These are phyloP conservation scores for Ageneiosus marmoratus DNA, from an alignment of 2,113 vertebrate genomes.

Conservation along the genomic window DNA sequence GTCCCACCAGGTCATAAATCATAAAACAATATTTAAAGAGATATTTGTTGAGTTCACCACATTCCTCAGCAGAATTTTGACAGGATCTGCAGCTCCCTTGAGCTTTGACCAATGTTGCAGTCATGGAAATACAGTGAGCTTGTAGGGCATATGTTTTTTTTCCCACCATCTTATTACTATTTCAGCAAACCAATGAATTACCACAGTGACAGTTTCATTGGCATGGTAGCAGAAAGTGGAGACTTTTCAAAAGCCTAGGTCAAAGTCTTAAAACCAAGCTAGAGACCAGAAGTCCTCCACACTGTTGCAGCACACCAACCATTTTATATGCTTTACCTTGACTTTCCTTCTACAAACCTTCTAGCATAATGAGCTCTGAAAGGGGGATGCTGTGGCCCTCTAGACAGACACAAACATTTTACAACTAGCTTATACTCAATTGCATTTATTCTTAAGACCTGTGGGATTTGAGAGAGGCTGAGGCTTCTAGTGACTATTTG, in stretches of 20 bases:
- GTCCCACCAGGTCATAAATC: conserved; percentile 21
- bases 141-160: not conserved
- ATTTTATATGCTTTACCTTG: conserved; percentile 61
- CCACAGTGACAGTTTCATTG: conserved; percentile 42
- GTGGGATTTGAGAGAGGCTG: conserved; percentile 25
- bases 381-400: conserved; percentile 41
- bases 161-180: conserved; percentile 12
- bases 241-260: conserved; percentile 66
- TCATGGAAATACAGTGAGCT: conserved; percentile 12
- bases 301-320: conserved; percentile 41
- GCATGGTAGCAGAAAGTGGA: conserved; percentile 24
- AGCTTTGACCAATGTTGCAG: not conserved
- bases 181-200: conserved; percentile 37
- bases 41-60: conserved; percentile 2
- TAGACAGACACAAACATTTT: conserved; percentile 67
- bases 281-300: conserved; percentile 59
- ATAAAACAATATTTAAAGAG: conserved; percentile 14
- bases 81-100: conserved; percentile 2
- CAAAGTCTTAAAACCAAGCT: conserved; percentile 69
- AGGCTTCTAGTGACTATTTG: conserved; percentile 20
- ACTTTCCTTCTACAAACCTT: conserved; percentile 32
- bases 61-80: not conserved
- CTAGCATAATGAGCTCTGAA: conserved; percentile 41
- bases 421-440: conserved; percentile 57
- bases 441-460: conserved; percentile 57